Evolutionary conservation across 2,113 vertebrate species (phyloP), one percentile per base, ranked within the genome.

Genomic region (Baryphthengus martii): DNA sequence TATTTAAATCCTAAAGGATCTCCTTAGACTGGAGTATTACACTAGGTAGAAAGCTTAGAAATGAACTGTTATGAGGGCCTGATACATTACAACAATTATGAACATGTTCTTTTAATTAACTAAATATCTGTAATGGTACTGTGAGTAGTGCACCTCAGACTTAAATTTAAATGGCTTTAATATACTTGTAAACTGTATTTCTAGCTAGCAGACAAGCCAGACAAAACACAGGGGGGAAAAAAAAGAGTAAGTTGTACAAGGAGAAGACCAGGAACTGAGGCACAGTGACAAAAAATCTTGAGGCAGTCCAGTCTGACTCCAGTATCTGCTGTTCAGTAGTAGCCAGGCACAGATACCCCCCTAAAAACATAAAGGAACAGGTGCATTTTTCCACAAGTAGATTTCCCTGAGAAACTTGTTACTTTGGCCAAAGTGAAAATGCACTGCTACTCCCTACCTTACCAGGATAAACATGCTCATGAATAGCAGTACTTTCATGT

Each of bases 321-420:
- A 25, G 28, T 50, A 53, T 58, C 59, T 50, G 35, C 63, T 86
- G 59, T 28, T 74, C 56, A 37, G 31, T 11, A 40, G 44, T 35
- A 93, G 45, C 19, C 84, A 88, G 28, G 37, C 44, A 91, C 15
- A 49, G n/a, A 67, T 35, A 56, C 35, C 53, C 42, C 44, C 45
- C n/a, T n/a, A 93, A 74, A 40, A 29, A 42, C 0, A 0, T 58
- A 52, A 55, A 56, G 44, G 25, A 92, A 74, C 13, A 0, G 0
- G 71, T 85, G 35, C 56, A 21, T 75, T 84, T 94, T 78, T 92
- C 65, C 83, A 81, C 70, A 87, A 84, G 50, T 13, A 74, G 76
- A 67, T 84, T 97, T 85, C 49, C 44, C 83, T 75, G 56, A 23
- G 68, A 96, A 74, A 74, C 45, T 20, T 9, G 12, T 71, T 29